Evolutionary conservation across 2,797 vertebrate species (phyloP), one percentile per base, ranked within the genome.

Genomic region (Sciaenops ocellatus): DNA sequence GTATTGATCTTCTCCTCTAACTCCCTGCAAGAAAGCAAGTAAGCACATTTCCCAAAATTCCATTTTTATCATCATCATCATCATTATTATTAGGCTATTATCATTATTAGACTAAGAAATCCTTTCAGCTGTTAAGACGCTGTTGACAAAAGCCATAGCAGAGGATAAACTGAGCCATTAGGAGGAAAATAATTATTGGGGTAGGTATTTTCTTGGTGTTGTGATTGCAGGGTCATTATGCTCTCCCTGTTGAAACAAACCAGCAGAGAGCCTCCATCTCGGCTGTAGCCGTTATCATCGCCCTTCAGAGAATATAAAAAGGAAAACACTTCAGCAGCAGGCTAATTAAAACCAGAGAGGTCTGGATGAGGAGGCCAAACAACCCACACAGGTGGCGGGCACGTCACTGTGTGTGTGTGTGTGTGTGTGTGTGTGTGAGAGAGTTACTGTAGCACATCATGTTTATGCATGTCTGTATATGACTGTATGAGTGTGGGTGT

Each of bases 311-410:
- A 87, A 85, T 91, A 84, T 76, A 90, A 89, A 93, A 92, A 90
- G 84, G 89, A 92, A 91, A 93, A 91, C 89, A 94, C 90, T 92
- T 91, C 86, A 93, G 89, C 90, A 62, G 85, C 80, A 76, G 90
- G 90, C 90, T 93, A 94, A 95, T 95, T 94, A 94, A 94, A 93
- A 92, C 88, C 83, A 86, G 91, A 90, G 90, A 89, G 90, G 90
- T 89, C 86, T 88, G 84, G 76, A 91, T 89, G 87, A 93, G 88
- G 85, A 91, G 90, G 87, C 87, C 90, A 92, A 91, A 89, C 91
- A 90, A 90, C 86, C 90, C 89, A 90, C 90, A 89, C 88, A 90
- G 86, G 88, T 92, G 84, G 82, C 64, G 69, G 46, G 65, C 79
- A 68, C 44, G 10, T 74, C 78, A 56, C 28, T 22, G 17, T 51